A percentile compares a stretch with the other conserved stretches of the same genome.
Evolutionary conservation across 2,113 vertebrate species (phyloP).

Genomic region (Gobio gobio): DNA sequence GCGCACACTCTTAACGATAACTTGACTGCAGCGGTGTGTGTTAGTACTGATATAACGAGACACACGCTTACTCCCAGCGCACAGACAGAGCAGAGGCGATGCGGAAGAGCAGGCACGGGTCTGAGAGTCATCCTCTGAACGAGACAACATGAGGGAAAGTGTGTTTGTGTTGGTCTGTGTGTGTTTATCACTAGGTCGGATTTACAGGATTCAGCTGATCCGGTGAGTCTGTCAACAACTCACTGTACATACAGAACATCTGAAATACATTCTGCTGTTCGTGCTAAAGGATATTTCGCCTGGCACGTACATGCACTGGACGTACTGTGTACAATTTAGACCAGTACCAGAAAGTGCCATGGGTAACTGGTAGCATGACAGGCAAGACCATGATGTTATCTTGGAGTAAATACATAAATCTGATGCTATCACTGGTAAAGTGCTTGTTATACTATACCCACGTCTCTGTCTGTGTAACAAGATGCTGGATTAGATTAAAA

Average conservation of each 20-base stretch:
- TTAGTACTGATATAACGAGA: not conserved
- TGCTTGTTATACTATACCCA: not conserved
- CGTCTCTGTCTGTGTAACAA: not conserved
- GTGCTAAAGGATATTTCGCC: no score
- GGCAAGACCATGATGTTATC: not conserved
- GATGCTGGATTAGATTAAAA: not conserved
- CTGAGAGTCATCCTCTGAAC: not conserved
- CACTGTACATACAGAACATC: constrained; percentile 1
- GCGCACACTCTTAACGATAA: not conserved
- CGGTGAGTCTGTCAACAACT: constrained; percentile 29
- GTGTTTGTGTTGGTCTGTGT: not conserved
- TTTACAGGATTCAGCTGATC: constrained; percentile 37
- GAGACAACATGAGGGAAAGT: not conserved
- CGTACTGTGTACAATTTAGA: no score
- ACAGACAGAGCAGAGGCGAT: not conserved
- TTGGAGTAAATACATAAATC: not conserved
- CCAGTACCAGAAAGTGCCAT: not conserved
- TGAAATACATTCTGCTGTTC: not conserved
- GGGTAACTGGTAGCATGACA: not conserved
- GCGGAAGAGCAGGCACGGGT: not conserved
- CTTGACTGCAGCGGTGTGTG: not conserved
- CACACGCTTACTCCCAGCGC: not conserved
- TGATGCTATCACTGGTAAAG: not conserved
- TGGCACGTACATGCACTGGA: no score
- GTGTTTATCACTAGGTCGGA: constrained; percentile 1